Evolutionary conservation across 2,888 invertebrate genomes (phyloP).

Genomic region (Aquatica leii): DNA sequence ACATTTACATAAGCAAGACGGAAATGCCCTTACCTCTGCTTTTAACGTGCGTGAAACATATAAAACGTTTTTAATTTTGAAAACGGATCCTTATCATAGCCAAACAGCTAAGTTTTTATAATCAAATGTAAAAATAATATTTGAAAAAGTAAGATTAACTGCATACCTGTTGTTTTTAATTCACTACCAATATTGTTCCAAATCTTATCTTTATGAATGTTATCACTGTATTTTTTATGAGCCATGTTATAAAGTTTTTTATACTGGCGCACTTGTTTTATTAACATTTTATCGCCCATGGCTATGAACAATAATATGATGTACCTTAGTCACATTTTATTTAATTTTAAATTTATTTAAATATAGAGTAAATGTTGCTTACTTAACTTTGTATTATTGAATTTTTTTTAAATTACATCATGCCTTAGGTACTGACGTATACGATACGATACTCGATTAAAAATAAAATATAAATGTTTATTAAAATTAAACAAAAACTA

Average conservation of each 20-base stretch:
- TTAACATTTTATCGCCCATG: background rate
- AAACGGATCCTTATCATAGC: too few relatives aligned
- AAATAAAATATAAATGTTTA: background rate
- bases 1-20: background rate
- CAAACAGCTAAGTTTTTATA: background rate
- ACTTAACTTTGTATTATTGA: background rate
- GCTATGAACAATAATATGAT: slow-evolving; percentile 4
- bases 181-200: slow-evolving; percentile 2
- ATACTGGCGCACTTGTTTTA: slow-evolving; percentile 5
- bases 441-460: background rate
- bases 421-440: background rate
- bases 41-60: slow-evolving; percentile 2
- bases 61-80: too few relatives aligned
- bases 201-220: slow-evolving; percentile 1
- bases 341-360: background rate
- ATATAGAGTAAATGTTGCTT: too few relatives aligned
- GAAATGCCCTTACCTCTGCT: slow-evolving; percentile 1
- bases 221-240: slow-evolving; percentile 4
- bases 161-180: slow-evolving; percentile 3
- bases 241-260: slow-evolving; percentile 1
- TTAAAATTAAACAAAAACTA: background rate
- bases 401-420: background rate
- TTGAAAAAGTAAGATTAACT: slow-evolving; percentile 1
- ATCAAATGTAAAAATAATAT: background rate
- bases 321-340: background rate